Base-by-base conservation (phyloP, 2,113 vertebrate genomes). In the Rutilus rutilus region DNA sequence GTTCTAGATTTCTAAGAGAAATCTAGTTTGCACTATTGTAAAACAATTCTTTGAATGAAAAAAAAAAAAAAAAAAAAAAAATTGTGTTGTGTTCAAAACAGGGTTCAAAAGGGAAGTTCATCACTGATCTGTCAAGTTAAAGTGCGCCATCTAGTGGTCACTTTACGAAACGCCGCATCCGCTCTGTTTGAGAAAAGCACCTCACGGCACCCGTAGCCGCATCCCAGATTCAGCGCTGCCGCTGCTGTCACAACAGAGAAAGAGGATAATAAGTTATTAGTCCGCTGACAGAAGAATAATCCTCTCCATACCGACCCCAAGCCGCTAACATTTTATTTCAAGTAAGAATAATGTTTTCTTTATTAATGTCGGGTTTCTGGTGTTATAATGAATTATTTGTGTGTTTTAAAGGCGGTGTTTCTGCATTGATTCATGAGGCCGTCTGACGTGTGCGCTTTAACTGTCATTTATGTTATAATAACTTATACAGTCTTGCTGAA, bases 141-240 rank as follows among this genome's bases (percentile, higher is more conserved):
- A 14, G 36, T 2, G 65, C 76, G 82, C 2, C 50, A 78, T 86
- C 87, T 86, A 79, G 17, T 25, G 82, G 36, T 1, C n/a, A 21
- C 10, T 11, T 60, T 54, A 82, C 23, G 36, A 54, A 73, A 79
- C 7, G 82, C 33, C 9, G 2, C 52, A 21, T 69, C 59, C 15
- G 11, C 27, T 69, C 17, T 23, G 42, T 82, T 82, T 67, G 54
- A 33, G 60, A 19, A 3, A 27, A 86, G 79, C 71, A 0, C 84
- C 42, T 47, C 42, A n/a, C 85, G 82, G 85, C 64, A 62, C 52
- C 88, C 85, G 80, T 89, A 85, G 82, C 83, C 73, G 78, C 78
- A 65, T 82, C 85, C 85, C 69, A 33, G 42, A n/a, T 15, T 57
- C 42, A 64, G 50, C 60, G 27, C 78, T 36, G 57, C 85, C 67